These are phyloP conservation scores for Orcinus orca DNA, from an alignment of 2,113 vertebrate genomes.

Conservation along the genomic window DNA sequence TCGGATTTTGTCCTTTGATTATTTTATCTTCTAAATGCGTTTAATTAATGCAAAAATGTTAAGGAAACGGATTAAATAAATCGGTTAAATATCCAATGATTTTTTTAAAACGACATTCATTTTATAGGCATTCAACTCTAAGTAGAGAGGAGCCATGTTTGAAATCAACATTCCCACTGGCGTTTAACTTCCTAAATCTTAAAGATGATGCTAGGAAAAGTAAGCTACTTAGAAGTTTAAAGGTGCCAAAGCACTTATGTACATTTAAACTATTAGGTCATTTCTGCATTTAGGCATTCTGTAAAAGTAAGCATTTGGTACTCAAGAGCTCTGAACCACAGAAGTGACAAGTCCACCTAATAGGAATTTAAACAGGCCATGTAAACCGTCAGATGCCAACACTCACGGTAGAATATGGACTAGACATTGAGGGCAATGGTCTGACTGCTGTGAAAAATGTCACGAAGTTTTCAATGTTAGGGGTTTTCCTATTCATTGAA, in stretches of 20 bases:
- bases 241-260: neutral
- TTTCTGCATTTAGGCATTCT: neutral
- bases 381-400: neutral
- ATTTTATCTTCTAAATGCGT: neutral
- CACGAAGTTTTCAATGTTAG: neutral
- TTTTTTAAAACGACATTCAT: neutral
- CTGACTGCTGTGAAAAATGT: neutral
- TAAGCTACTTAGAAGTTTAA: neutral
- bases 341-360: neutral
- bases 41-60: neutral
- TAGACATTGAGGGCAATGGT: rapidly evolving
- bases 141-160: neutral
- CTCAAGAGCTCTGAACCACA: neutral
- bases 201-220: neutral
- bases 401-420: rapidly evolving
- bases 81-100: neutral
- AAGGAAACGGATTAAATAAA: neutral
- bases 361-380: neutral
- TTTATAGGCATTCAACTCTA: neutral
- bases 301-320: neutral
- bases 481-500: neutral
- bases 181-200: conserved; percentile 28
- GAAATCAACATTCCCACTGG: neutral
- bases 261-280: neutral
- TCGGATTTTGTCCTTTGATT: neutral